Base-by-base conservation (phyloP, 2,888 invertebrate species). In the Bembecia ichneumoniformis region DNA sequence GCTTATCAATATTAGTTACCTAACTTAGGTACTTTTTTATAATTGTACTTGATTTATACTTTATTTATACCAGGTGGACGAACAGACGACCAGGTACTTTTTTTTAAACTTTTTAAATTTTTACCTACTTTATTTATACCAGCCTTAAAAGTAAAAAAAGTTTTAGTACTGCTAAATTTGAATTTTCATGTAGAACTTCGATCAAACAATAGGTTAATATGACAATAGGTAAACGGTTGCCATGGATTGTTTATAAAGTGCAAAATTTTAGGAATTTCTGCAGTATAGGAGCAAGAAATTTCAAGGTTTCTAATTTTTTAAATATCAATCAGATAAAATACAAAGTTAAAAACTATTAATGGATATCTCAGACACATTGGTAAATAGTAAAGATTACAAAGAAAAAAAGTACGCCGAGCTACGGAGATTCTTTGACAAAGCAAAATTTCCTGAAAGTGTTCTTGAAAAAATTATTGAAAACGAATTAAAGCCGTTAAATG, bases 401-500 rank as follows among this genome's bases (percentile, higher is more conserved):
- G 71, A 78, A 51, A 71, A 74, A 53, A 83, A 82, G 57, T 64
- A 75, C 3, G 57, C 64, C 46, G 83, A 86, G 53, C 57, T 87
- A 16, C 60, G 56, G 52, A 49, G 66, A 53, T 87, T 87, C 55
- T 86, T 86, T 49, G 61, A 77, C 55, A 74, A 76, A 54, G 64
- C 70, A 0, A 78, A 79, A 13, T 58, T 80, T n/a, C 60, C 81
- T 0, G 56, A 76, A 51, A 71, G 77, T 13, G 58, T 64, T 3
- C 71, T 83, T 44, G 75, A 83, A 11, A 74, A 62, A 53, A 60
- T 71, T 3, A 81, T 86, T 46, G 81, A 84, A 59, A 84, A 86
- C 62, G 87, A 87, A 62, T 63, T 86, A 2, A 69, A 62, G 50
- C 79, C 77, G 3, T 47, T 77, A 17, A 68, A 56, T 11, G 61